Evolutionary conservation across 2,113 vertebrate species (phyloP).

Genomic region (Poeciliopsis prolifica): DNA sequence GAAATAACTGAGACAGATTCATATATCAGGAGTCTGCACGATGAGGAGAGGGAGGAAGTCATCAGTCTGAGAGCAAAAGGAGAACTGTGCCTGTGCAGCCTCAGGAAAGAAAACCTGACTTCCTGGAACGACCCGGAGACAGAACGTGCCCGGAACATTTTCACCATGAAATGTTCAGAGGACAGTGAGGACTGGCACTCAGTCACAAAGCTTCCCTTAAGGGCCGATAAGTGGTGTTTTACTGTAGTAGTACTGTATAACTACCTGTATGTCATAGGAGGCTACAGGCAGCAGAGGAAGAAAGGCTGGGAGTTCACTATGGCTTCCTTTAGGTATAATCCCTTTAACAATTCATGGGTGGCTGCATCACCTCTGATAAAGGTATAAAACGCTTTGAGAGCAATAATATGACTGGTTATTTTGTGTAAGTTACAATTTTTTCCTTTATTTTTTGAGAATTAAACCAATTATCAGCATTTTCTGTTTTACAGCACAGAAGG

Average conservation of each 20-base stretch:
- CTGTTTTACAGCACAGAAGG: slow-evolving; percentile 72
- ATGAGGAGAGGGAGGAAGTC: slow-evolving; percentile 56
- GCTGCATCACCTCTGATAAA: slow-evolving; percentile 76
- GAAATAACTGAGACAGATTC: neutral
- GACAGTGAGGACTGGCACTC: slow-evolving; percentile 63
- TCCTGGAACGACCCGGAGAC: slow-evolving; percentile 63
- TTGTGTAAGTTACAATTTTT: neutral
- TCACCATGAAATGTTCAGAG: slow-evolving; percentile 56
- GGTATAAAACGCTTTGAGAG: slow-evolving; percentile 48
- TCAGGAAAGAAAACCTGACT: slow-evolving; percentile 81
- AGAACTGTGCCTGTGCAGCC: slow-evolving; percentile 65
- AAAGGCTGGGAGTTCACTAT: slow-evolving; percentile 80
- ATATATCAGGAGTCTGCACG: slow-evolving; percentile 49
- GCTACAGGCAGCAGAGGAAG: slow-evolving; percentile 70
- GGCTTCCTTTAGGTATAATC: slow-evolving; percentile 82
- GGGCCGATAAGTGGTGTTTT: slow-evolving; percentile 83
- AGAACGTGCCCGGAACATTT: slow-evolving; percentile 60
- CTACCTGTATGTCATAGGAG: slow-evolving; percentile 82
- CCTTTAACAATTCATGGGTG: slow-evolving; percentile 71
- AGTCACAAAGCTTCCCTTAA: slow-evolving; percentile 76
- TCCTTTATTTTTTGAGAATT: slow-evolving; percentile 1
- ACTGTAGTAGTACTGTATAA: slow-evolving; percentile 81
- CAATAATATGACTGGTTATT: slow-evolving; percentile 4
- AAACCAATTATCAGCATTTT: slow-evolving; percentile 29
- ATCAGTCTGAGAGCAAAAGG: slow-evolving; percentile 62